Evolutionary conservation across 2,113 vertebrate genomes (phyloP), one percentile per base, ranked within the genome.

Genomic region (Phasianus colchicus): DNA sequence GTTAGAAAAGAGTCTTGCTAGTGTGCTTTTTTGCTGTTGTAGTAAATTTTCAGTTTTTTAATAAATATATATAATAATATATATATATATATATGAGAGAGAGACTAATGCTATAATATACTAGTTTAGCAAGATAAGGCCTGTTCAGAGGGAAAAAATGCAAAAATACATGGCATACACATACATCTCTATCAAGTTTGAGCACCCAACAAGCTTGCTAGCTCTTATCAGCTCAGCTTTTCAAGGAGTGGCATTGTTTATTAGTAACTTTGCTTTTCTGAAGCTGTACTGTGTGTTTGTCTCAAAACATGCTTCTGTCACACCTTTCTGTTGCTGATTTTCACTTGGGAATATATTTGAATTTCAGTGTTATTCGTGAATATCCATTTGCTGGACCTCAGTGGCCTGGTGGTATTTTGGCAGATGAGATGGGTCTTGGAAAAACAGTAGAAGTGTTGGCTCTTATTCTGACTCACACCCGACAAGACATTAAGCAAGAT

Each of bases 401-500:
- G 89, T 98, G 99, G 99, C 99, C 99, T 72, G 99, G 99, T 86
- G 99, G 99, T 75, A 99, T 99, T 95, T 97, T 99, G 95, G 99
- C 99, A 66, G 99, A 99, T 97, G 99, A 99, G 94, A 99, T 99
- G 99, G 99, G 99, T 30, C 98, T 99, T 29, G 99, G 99, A 75
- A 99, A 99, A 97, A 99, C 99, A 4, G 99, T 99, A 80, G 99
- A 99, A 86, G 99, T 99, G 86, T 96, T 99, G 96, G 99, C 99
- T 79, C 98, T 99, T 78, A 99, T 99, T 97, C 97, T 99, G 94
- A 98, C 96, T 90, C 98, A 99, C 92, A 98, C 97, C 10, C 97
- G 99, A 61, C 98, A 98, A 96, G 98, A 99, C 81, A 66, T 99
- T 83, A 97, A 97, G 94, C 98, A 98, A 73, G 98, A 98, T 90